These are phyloP conservation scores for Eulemur albifrons DNA, from an alignment of 2,797 vertebrate genomes.

Conservation along the genomic window DNA sequence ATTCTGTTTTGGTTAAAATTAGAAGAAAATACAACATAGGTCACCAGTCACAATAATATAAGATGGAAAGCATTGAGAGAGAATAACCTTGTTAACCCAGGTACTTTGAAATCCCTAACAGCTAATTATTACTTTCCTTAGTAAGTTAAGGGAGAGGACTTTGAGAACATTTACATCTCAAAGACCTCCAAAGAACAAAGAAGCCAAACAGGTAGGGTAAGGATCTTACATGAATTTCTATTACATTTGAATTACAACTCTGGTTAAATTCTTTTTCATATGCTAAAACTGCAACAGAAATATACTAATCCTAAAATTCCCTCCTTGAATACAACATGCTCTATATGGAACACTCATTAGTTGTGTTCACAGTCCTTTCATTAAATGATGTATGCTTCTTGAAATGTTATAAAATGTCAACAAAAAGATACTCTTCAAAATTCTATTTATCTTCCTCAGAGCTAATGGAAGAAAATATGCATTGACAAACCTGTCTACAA, in stretches of 20 bases:
- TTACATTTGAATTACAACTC: neutral
- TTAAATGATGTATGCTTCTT: neutral
- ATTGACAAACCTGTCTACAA: neutral
- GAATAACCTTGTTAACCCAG: neutral
- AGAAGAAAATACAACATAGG: neutral
- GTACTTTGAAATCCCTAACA: neutral
- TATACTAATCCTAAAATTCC: neutral
- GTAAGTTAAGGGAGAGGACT: neutral
- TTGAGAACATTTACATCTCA: neutral
- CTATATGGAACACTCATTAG: neutral
- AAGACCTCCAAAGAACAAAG: slow-evolving; percentile 25
- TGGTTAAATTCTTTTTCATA: slow-evolving; percentile 3
- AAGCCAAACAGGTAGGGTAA: neutral
- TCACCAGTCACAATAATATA: neutral
- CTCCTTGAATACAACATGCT: neutral
- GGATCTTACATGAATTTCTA: slow-evolving; percentile 26
- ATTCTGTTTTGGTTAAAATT: neutral
- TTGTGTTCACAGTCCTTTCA: neutral
- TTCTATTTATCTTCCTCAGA: neutral
- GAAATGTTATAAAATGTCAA: neutral
- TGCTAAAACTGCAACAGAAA: neutral
- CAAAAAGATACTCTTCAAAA: neutral
- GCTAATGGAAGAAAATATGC: neutral
- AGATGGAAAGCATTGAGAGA: neutral
- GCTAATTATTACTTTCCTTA: neutral